These are phyloP conservation scores for Pseudolycoriella hygida DNA, from an alignment of 2,888 invertebrate genomes.

Conservation along the genomic window DNA sequence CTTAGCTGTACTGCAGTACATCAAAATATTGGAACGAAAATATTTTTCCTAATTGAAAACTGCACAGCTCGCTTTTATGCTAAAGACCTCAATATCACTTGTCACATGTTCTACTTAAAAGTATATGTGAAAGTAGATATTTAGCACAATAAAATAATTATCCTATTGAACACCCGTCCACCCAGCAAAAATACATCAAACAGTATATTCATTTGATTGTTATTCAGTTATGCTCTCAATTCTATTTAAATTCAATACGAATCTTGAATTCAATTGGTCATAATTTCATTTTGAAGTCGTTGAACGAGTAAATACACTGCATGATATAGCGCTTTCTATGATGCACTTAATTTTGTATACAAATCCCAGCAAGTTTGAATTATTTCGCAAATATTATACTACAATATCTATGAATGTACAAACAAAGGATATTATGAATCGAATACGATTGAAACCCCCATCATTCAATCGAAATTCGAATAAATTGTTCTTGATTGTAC, in stretches of 20 bases:
- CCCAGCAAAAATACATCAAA: neutral
- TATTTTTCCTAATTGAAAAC: too few species aligned
- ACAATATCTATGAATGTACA: neutral
- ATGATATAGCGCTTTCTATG: neutral
- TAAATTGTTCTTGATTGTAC: neutral
- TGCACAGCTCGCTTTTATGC: too few species aligned
- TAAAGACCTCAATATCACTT: too few species aligned
- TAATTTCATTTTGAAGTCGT: constrained; percentile 1
- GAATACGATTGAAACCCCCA: neutral
- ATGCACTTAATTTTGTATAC: neutral
- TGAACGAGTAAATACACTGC: neutral
- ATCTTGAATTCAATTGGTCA: neutral
- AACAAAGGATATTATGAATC: neutral
- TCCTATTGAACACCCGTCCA: neutral
- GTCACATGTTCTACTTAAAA: too few species aligned
- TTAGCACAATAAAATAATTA: neutral
- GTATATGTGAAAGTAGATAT: neutral
- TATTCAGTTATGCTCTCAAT: too few species aligned
- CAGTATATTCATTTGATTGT: neutral
- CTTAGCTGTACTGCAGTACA: too few species aligned
- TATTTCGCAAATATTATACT: neutral
- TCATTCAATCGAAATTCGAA: constrained; percentile 1
- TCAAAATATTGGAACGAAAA: too few species aligned
- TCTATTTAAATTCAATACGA: neutral
- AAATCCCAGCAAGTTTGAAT: neutral